Base-by-base conservation (phyloP, 2,888 invertebrate genomes). In the Crepidodera aurea region DNA sequence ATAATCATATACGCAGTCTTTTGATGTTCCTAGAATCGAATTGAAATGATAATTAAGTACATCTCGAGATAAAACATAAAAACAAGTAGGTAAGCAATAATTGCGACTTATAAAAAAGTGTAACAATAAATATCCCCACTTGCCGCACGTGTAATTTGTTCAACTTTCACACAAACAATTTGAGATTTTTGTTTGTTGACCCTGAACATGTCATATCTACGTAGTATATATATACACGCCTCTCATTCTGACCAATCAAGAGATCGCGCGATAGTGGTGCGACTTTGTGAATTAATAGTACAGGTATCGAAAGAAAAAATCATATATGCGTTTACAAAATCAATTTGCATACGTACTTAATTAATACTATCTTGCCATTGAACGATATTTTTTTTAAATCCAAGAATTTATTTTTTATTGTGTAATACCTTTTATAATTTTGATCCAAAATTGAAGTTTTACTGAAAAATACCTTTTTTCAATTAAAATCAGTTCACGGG, bases 111-210 rank as follows among this genome's bases (percentile, higher is more conserved):
- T 6, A 34, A 34, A 34, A 34, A 13, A 8, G 2, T 12, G 2
- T 4, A 34, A 34, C 13, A 34, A 34, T 34, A 34, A 34, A 34
- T 29, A 29, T 8, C 3, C 12, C 34, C 2, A 32, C 4, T 7
- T 16, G 4, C 1, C 3, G 32, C 54, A 54, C 54, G 54, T 54
- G 54, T 54, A 42, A 18, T 54, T 6, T 25, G 19, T 29, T 27
- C 5, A 51, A 44, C 44, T 54, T 54, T 44, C 32, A 16, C 54
- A 19, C 18, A 42, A 54, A 54, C 22, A 54, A 44, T 54, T 44
- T 18, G 29, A 54, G 37, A 32, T 42, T 54, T 39, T 42, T 54
- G 42, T 42, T 54, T 44, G 1, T 44, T 13, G 19, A 10, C 54
- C 54, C 40, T 54, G 54, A 44, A 16, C n/a, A 42, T 22, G 6